A percentile compares a stretch with the other conserved stretches of the same genome.
Evolutionary conservation across 2,888 invertebrate species (phyloP).

Genomic region (Pyrrhosoma nymphula): DNA sequence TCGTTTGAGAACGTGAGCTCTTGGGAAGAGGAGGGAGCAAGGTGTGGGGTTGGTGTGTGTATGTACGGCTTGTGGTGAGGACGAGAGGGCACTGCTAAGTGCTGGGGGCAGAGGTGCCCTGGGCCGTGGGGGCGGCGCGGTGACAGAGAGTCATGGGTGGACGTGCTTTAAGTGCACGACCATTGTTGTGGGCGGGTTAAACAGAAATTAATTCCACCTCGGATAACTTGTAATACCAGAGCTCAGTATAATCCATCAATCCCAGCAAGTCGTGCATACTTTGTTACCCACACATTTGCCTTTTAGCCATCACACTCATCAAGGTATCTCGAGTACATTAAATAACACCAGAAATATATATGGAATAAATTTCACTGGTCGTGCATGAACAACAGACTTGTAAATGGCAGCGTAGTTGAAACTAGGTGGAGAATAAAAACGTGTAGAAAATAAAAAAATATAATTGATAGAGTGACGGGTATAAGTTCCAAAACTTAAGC

Average conservation of each 20-base stretch:
- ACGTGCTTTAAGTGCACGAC: neutral
- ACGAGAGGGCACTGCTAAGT: neutral
- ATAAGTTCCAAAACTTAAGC: too few species aligned
- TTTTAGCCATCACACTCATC: too few species aligned
- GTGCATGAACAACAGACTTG: too few species aligned
- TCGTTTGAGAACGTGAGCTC: slow-evolving; percentile 4
- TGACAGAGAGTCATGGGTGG: neutral
- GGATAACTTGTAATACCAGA: neutral
- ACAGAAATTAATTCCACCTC: neutral
- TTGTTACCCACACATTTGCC: too few species aligned
- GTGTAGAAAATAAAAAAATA: too few species aligned
- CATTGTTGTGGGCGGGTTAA: neutral
- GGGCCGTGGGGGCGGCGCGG: neutral
- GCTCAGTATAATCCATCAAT: neutral
- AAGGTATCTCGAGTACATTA: too few species aligned
- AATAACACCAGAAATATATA: too few species aligned
- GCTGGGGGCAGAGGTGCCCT: neutral
- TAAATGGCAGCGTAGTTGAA: too few species aligned
- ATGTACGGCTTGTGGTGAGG: neutral
- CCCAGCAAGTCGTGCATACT: too few species aligned
- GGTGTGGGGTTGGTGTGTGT: neutral
- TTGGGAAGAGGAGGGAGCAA: neutral
- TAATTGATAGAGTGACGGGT: too few species aligned
- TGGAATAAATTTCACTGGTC: too few species aligned
- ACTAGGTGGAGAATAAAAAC: too few species aligned